phyloP scores from a whole-genome alignment of 2,888 invertebrate genomes.

The Macrophya annulata region DNA sequence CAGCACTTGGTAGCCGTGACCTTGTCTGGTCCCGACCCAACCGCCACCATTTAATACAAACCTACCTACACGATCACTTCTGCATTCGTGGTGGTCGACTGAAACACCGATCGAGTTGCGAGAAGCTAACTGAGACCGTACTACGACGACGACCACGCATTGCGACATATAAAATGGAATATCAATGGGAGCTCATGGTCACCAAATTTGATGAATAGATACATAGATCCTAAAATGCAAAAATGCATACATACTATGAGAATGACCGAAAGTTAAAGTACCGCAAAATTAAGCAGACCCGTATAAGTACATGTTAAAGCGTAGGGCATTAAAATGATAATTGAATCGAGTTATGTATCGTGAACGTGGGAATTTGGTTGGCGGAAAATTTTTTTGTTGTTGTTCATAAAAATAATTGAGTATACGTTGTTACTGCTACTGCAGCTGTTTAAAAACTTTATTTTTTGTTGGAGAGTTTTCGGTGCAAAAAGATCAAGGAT shows the following conservation, averaged over 20 bases:
- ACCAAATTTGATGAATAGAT: conserved; percentile 73
- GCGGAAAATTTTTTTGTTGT: neutral
- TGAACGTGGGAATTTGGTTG: neutral
- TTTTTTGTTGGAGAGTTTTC: neutral
- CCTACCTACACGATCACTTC: neutral
- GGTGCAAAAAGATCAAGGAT: conserved; percentile 20
- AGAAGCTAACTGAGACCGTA: neutral
- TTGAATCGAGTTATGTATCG: neutral
- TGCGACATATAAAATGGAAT: neutral
- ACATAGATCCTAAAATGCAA: conserved; percentile 58
- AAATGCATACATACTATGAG: conserved; percentile 58
- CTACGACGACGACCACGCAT: neutral
- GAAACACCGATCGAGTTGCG: neutral
- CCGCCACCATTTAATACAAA: conserved; percentile 57
- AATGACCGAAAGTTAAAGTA: conserved; percentile 66
- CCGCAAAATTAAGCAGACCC: conserved; percentile 57
- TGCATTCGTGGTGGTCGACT: neutral
- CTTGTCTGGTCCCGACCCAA: conserved; percentile 75
- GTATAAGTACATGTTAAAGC: conserved; percentile 65
- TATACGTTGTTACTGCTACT: neutral
- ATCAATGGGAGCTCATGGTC: conserved; percentile 65
- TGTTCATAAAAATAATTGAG: neutral
- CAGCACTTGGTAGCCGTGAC: conserved; percentile 76
- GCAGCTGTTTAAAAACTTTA: neutral
- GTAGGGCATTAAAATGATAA: conserved; percentile 56